Conservation (phyloP, 2,113 vertebrate genomes). For the Nanorana parkeri region DNA sequence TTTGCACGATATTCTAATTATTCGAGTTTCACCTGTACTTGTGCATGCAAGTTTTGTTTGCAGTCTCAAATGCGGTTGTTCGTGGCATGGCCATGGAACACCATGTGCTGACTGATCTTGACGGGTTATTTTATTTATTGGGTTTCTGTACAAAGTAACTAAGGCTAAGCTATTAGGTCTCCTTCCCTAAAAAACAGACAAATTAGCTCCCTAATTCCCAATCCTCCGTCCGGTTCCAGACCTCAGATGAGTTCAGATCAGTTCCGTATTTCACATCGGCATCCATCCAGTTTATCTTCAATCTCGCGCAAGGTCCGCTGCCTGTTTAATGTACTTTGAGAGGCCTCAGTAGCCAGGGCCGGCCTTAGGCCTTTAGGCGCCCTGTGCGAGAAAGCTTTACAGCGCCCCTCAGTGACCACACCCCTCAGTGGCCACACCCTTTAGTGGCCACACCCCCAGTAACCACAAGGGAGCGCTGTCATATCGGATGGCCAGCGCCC, state of each 20-base stretch:
- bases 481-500: no score
- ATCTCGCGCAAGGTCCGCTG: slow-evolving; percentile 14
- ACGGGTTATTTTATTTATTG: no score
- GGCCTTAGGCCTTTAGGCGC: no score
- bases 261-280: slow-evolving; percentile 48
- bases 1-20: no score
- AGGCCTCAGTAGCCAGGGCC: no score
- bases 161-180: background rate
- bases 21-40: no score
- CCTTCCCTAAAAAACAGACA: slow-evolving; percentile 12
- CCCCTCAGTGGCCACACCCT: no score
- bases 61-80: slow-evolving; percentile 59
- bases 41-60: slow-evolving; percentile 59
- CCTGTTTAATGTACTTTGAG: slow-evolving; percentile 50
- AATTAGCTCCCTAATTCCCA: slow-evolving; percentile 52
- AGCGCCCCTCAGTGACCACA: no score
- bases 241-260: slow-evolving; percentile 23
- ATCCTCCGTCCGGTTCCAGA: background rate
- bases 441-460: no score
- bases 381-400: no score
- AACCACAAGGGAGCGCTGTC: no score
- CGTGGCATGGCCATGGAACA: slow-evolving; percentile 61
- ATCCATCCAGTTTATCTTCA: background rate
- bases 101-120: slow-evolving; percentile 32
- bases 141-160: no score